Base-by-base conservation (phyloP, 2,888 invertebrate species). In the Dione vanillae region DNA sequence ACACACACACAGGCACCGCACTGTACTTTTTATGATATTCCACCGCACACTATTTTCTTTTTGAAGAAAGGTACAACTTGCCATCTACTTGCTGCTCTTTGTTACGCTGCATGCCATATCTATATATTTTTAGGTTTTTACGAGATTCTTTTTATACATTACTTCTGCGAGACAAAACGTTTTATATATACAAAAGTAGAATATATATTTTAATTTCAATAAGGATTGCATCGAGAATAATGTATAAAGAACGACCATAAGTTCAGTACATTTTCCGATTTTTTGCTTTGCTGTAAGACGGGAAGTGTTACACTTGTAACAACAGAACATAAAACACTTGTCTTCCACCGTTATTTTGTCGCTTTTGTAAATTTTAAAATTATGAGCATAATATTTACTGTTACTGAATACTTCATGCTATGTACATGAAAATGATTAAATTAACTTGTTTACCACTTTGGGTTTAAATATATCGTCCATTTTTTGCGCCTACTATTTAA, bases 21-120 rank as follows among this genome's bases (percentile, higher is more conserved):
- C 86, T 86, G 84, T 80, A 78, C 78, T 80, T 89, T 90, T 91
- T 91, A 90, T 89, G 87, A 90, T 91, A 88, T 89, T 87, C 83
- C 86, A 80, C 85, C 85, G 85, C 87, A 87, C 87, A 91, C 90
- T 91, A 91, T 91, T 91, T 91, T 90, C 87, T 86, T 89, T 88
- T 86, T 84, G 86, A 85, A 71, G 74, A 73, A 74, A 73, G 70
- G 69, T 70, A 74, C 67, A 65, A 66, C 65, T 65, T 72, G 69
- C 74, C 66, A 62, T 64, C 70, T 67, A 64, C 72, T 67, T 72
- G 69, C 74, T 71, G 59, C 67, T 70, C 62, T 49, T 74, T 67
- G 67, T 67, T 71, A 65, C 67, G 54, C 62, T 74, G 71, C 71
- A 74, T 70, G 52, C 67, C 67, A 52, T 58, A 49, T 40, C 62